phyloP scores from a whole-genome alignment of 2,888 invertebrate species.

The Phragmatobia fuliginosa region DNA sequence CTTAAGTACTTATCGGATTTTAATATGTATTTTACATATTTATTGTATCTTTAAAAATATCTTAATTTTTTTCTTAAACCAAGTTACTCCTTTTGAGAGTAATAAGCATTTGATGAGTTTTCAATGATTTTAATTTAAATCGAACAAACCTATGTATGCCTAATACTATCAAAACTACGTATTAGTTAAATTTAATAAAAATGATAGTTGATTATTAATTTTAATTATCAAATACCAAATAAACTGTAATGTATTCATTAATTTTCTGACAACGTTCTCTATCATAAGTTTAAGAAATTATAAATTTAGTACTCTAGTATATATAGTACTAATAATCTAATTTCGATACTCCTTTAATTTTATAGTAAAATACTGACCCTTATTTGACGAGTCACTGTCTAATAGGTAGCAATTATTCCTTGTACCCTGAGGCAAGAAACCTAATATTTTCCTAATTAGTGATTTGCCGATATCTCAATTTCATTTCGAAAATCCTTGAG shows the following conservation, averaged over 20 bases:
- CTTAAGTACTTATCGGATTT: background rate
- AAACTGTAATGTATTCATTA: background rate
- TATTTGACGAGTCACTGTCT: conserved; percentile 4
- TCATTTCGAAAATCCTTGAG: conserved; percentile 54
- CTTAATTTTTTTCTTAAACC: too few species aligned
- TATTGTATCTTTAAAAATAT: too few species aligned
- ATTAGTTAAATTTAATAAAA: too few species aligned
- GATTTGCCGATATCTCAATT: conserved; percentile 41
- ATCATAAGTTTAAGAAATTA: too few species aligned
- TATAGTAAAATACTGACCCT: background rate
- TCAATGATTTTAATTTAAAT: too few species aligned
- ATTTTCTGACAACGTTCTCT: background rate
- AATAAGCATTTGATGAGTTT: too few species aligned
- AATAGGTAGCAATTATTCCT: conserved; percentile 27
- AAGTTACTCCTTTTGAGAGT: too few species aligned
- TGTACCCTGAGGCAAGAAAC: conserved; percentile 60
- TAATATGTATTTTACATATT: too few species aligned
- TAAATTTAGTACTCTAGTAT: too few species aligned
- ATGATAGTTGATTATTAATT: too few species aligned
- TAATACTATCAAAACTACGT: too few species aligned
- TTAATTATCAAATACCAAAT: background rate
- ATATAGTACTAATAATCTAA: background rate
- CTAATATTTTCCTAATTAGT: conserved; percentile 68
- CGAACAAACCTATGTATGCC: too few species aligned
- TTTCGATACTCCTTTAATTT: background rate